phyloP scores from a whole-genome alignment of 2,113 vertebrate genomes.

The Muntiacus muntjak region DNA sequence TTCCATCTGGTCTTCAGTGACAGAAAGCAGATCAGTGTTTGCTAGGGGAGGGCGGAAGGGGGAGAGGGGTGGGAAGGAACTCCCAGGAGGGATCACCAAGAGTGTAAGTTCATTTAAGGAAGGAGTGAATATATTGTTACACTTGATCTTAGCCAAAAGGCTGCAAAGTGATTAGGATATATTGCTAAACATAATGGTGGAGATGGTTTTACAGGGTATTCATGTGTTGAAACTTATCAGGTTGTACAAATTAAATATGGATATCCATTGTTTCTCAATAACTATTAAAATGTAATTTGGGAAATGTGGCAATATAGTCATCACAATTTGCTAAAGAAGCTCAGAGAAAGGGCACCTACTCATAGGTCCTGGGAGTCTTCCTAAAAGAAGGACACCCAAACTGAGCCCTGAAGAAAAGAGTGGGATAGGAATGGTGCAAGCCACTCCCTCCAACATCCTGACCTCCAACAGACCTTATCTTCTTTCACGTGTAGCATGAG shows the following conservation, averaged over 20 bases:
- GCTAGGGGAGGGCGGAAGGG: not conserved
- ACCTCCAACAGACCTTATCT: not conserved
- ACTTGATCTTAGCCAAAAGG: not conserved
- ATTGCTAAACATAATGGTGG: not conserved
- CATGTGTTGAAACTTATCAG: not conserved
- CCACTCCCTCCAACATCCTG: too few relatives aligned
- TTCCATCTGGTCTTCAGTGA: not conserved
- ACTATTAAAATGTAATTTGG: not conserved
- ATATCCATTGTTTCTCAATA: not conserved
- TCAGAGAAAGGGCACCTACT: not conserved
- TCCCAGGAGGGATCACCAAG: not conserved
- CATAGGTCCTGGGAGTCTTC: not conserved
- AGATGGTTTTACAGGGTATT: not conserved
- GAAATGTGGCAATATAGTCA: not conserved
- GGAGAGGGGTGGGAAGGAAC: too few relatives aligned
- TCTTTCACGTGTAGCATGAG: not conserved
- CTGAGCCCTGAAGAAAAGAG: not conserved
- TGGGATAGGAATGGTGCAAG: not conserved
- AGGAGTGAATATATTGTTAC: not conserved
- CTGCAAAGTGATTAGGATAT: fast-evolving
- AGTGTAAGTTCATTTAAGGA: not conserved
- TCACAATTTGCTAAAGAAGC: not conserved
- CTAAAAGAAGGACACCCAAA: not conserved
- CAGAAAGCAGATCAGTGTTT: not conserved
- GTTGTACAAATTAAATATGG: not conserved